These are phyloP conservation scores for Fulmarus glacialis DNA, from an alignment of 2,113 vertebrate species.

Conservation along the genomic window DNA sequence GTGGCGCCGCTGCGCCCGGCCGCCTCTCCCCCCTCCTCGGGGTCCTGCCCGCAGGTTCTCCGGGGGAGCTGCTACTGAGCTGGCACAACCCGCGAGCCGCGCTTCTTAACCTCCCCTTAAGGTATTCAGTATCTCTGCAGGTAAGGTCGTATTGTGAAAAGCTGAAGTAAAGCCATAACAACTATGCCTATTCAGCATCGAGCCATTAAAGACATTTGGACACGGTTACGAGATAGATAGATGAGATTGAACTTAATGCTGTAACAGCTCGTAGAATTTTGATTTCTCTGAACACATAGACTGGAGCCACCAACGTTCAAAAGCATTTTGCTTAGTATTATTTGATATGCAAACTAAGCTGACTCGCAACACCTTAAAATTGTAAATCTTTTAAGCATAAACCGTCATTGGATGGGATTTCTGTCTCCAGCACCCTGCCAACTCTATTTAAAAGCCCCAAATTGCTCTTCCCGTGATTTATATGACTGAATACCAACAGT, in stretches of 20 bases:
- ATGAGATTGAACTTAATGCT: neutral
- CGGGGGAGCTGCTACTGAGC: neutral
- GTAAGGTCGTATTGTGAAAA: neutral
- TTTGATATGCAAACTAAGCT: neutral
- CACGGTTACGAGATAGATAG: accelerated
- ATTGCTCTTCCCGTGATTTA: neutral
- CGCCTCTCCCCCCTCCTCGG: no score
- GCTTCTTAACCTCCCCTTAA: accelerated
- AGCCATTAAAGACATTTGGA: neutral
- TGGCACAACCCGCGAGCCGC: accelerated
- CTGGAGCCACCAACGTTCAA: neutral
- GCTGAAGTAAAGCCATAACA: neutral
- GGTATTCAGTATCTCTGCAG: neutral
- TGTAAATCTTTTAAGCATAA: neutral
- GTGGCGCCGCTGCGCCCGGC: neutral
- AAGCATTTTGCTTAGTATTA: neutral
- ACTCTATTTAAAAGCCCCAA: neutral
- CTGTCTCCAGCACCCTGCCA: neutral
- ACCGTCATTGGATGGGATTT: neutral
- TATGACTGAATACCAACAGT: neutral
- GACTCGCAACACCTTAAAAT: neutral
- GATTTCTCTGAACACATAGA: neutral
- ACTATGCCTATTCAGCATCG: accelerated
- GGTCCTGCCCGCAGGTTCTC: neutral
- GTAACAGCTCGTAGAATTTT: neutral